These are phyloP conservation scores for Alligator sinensis DNA, from an alignment of 2,113 vertebrate species.

Conservation along the genomic window DNA sequence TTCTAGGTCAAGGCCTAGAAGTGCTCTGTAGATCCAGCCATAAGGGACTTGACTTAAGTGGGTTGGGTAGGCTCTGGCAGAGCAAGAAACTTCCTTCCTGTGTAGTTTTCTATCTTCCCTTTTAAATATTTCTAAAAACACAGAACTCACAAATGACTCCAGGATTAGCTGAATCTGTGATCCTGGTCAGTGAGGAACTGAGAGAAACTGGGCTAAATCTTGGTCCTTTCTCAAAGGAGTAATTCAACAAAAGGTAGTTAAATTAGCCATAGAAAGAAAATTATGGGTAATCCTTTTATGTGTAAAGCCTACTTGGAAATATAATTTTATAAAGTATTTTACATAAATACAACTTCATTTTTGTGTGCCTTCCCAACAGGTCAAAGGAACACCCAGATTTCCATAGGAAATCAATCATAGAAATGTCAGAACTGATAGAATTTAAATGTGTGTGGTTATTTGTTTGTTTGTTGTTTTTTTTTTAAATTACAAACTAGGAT, in stretches of 20 bases:
- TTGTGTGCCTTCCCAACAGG: too few species aligned
- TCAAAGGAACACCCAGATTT: background rate
- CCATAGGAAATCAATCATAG: background rate
- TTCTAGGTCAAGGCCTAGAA: constrained; percentile 26
- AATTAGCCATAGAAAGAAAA: too few species aligned
- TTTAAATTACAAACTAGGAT: background rate
- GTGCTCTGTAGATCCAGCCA: constrained; percentile 51
- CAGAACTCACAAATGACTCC: background rate
- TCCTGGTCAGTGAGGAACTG: too few species aligned
- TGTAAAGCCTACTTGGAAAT: too few species aligned
- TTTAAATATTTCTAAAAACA: too few species aligned
- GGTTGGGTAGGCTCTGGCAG: constrained; percentile 50
- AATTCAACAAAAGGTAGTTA: too few species aligned
- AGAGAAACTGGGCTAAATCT: background rate
- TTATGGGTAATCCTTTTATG: too few species aligned
- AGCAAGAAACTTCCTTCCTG: constrained; percentile 40
- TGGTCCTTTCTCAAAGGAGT: background rate
- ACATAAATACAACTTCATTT: too few species aligned
- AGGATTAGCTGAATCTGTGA: background rate
- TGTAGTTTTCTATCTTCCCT: constrained; percentile 11
- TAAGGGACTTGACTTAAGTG: constrained; percentile 61
- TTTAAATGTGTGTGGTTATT: background rate
- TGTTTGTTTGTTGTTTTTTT: too few species aligned
- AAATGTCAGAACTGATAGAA: background rate
- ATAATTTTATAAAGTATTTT: too few species aligned